Evolutionary conservation across 2,797 vertebrate genomes (phyloP).

Genomic region (Chelon labrosus): DNA sequence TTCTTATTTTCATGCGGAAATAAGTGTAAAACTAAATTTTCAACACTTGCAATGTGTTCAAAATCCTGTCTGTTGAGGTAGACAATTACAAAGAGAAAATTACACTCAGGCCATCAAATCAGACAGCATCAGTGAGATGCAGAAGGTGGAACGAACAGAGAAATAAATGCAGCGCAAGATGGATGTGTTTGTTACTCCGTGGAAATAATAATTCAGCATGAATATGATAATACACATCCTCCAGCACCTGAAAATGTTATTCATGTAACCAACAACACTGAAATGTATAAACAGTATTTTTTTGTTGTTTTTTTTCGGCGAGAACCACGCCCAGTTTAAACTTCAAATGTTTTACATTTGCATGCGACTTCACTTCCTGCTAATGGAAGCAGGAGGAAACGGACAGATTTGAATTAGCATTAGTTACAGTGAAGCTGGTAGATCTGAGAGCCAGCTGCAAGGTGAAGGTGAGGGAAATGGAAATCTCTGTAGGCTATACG

Average conservation of each 20-base stretch:
- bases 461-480: too few species aligned
- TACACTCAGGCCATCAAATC: constrained; percentile 14
- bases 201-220: constrained; percentile 1
- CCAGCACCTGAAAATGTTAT: neutral
- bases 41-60: neutral
- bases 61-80: constrained; percentile 1
- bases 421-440: neutral
- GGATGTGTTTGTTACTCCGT: neutral
- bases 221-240: constrained; percentile 5
- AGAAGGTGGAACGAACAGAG: constrained; percentile 4
- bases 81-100: neutral
- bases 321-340: constrained; percentile 1
- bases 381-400: neutral
- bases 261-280: neutral
- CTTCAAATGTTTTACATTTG: constrained; percentile 12
- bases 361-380: neutral
- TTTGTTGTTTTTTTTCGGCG: neutral
- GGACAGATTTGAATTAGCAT: neutral
- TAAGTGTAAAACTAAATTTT: neutral
- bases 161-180: neutral
- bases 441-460: constrained; percentile 2
- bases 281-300: neutral
- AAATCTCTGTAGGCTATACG: neutral
- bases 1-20: neutral
- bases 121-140: neutral